A percentile compares a stretch with the other conserved stretches of the same genome.
phyloP scores from a whole-genome alignment of 1,140 invertebrate genomes.

The Drosophila nikananu region DNA sequence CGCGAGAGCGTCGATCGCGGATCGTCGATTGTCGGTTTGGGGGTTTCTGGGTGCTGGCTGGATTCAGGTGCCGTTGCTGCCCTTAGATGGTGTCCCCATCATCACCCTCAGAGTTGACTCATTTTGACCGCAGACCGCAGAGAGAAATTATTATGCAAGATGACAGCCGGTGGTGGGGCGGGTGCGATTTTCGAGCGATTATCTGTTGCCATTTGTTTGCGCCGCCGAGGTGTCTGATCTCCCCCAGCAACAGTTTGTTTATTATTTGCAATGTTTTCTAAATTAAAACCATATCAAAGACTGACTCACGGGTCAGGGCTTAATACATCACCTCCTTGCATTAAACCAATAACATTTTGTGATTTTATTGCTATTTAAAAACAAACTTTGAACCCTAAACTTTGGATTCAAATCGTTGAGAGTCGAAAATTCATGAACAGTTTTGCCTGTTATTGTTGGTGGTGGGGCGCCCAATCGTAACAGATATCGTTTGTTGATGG shows the following conservation, averaged over 20 bases:
- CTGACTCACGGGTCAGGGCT: background rate
- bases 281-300: background rate
- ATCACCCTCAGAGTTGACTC: slow-evolving; percentile 9
- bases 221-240: background rate
- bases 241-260: background rate
- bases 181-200: background rate
- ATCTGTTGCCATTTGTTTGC: background rate
- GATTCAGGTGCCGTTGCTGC: slow-evolving; percentile 1
- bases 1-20: slow-evolving; percentile 21
- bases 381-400: background rate
- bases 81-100: slow-evolving; percentile 3
- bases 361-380: background rate
- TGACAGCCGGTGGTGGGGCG: background rate
- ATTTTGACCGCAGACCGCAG: background rate
- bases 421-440: background rate
- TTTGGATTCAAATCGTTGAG: background rate
- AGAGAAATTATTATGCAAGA: slow-evolving; percentile 19
- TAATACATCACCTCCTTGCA: background rate
- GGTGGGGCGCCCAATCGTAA: slow-evolving; percentile 14
- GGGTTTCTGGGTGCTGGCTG: background rate
- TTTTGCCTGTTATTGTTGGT: background rate
- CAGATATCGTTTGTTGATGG: slow-evolving; percentile 26
- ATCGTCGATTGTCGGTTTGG: background rate
- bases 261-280: background rate
- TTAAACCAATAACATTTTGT: background rate